A percentile compares a stretch with the other conserved stretches of the same genome.
Evolutionary conservation across 2,888 invertebrate genomes (phyloP).

Genomic region (Alviniconcha strummeri): DNA sequence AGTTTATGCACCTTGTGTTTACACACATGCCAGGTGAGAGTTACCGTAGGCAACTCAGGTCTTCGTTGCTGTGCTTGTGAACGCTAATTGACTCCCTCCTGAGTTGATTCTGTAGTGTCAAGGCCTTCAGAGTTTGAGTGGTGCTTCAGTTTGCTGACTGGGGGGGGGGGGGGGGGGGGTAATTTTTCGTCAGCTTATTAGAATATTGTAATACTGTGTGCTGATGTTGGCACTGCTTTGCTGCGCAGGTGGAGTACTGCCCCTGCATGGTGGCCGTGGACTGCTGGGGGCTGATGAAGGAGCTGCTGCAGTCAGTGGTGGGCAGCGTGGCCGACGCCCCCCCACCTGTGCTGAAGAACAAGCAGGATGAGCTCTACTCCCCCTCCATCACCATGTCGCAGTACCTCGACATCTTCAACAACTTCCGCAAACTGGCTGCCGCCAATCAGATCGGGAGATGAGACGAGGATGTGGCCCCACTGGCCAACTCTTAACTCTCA

Average conservation of each 20-base stretch:
- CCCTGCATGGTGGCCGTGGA: conserved; percentile 81
- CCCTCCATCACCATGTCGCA: conserved; percentile 95
- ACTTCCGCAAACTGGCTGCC: conserved; percentile 82
- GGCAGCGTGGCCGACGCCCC: conserved; percentile 81
- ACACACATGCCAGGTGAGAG: no score
- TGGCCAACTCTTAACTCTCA: background rate
- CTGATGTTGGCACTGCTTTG: no score
- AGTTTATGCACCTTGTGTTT: no score
- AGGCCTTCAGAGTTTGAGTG: no score
- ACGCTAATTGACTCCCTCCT: no score
- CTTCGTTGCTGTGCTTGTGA: no score
- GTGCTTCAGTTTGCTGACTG: no score
- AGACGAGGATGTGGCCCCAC: background rate
- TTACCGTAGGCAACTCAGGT: no score
- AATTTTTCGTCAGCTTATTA: no score
- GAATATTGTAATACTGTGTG: no score
- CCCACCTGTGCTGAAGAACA: conserved; percentile 82
- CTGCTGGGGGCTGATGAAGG: conserved; percentile 93
- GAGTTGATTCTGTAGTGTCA: no score
- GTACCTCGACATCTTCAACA: conserved; percentile 93
- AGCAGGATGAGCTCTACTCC: conserved; percentile 89
- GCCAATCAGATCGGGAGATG: conserved; percentile 39
- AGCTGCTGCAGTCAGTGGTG: conserved; percentile 92
- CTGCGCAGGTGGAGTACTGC: conserved; percentile 37
- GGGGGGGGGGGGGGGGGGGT: no score